These are phyloP conservation scores for Acanthopleura granulata DNA, from an alignment of 2,888 invertebrate genomes.

Conservation along the genomic window DNA sequence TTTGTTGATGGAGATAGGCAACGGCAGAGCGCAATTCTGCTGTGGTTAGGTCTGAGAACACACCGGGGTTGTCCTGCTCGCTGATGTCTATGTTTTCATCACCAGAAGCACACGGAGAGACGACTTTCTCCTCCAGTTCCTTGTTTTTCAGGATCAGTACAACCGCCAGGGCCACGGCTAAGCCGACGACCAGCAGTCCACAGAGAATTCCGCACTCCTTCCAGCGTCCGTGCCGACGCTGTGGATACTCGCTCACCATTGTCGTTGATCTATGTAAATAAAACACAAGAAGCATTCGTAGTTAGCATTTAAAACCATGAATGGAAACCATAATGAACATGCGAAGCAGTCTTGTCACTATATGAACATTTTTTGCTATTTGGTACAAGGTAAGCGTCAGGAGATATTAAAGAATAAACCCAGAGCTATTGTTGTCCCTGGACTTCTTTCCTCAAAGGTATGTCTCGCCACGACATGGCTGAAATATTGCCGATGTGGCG, in stretches of 20 bases:
- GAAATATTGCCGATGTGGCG: too few species aligned
- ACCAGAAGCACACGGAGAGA: not conserved
- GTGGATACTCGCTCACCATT: not conserved
- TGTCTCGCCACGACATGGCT: too few species aligned
- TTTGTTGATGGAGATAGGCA: not conserved
- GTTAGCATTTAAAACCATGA: too few species aligned
- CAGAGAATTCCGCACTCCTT: conserved; percentile 4
- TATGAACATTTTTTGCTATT: too few species aligned
- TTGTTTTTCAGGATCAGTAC: not conserved
- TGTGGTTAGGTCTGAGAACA: conserved; percentile 6
- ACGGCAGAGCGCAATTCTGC: not conserved
- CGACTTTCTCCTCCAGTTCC: not conserved
- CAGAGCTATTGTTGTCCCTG: too few species aligned
- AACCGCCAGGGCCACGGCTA: not conserved
- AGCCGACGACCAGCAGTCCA: not conserved
- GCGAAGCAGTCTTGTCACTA: too few species aligned
- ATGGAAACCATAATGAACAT: too few species aligned
- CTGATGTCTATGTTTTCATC: not conserved
- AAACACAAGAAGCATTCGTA: too few species aligned
- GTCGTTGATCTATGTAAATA: not conserved
- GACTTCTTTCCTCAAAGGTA: too few species aligned
- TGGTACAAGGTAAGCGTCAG: too few species aligned
- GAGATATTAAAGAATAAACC: too few species aligned
- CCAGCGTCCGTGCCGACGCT: not conserved
- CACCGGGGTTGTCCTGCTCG: not conserved